phyloP scores from a whole-genome alignment of 2,797 vertebrate species.

The Anguilla anguilla region DNA sequence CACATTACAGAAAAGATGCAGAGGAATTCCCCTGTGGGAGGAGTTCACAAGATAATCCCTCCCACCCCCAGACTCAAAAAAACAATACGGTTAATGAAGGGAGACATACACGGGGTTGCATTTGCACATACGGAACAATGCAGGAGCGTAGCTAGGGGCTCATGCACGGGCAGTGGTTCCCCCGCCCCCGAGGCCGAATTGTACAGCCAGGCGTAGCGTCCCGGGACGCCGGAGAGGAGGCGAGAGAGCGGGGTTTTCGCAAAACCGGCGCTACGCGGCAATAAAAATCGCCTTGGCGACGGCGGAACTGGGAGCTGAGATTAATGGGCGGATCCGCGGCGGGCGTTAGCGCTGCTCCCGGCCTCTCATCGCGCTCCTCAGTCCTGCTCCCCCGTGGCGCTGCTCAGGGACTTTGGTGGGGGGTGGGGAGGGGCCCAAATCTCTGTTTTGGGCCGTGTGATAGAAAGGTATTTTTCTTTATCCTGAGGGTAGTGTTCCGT shows the following conservation, averaged over 20 bases:
- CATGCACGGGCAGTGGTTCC: constrained; percentile 49
- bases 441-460: too few relatives aligned
- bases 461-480: background rate
- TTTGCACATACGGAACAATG: constrained; percentile 58
- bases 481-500: background rate
- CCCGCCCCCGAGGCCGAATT: constrained; percentile 64
- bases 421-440: too few relatives aligned
- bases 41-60: constrained; percentile 17
- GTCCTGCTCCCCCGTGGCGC: too few relatives aligned
- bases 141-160: constrained; percentile 66
- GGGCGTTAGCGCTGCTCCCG: constrained; percentile 44
- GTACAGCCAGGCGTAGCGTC: constrained; percentile 63
- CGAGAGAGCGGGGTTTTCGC: constrained; percentile 67
- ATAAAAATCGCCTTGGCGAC: constrained; percentile 67
- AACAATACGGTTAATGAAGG: constrained; percentile 46
- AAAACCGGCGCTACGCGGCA: constrained; percentile 57
- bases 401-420: too few relatives aligned
- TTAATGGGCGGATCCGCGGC: constrained; percentile 55
- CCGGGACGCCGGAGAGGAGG: constrained; percentile 59
- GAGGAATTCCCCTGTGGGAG: background rate
- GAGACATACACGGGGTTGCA: constrained; percentile 42
- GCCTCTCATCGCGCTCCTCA: constrained; percentile 10
- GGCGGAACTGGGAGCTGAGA: constrained; percentile 59
- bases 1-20: background rate
- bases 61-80: constrained; percentile 49